phyloP scores from a whole-genome alignment of 2,888 invertebrate genomes.

The Euplexia lucipara region DNA sequence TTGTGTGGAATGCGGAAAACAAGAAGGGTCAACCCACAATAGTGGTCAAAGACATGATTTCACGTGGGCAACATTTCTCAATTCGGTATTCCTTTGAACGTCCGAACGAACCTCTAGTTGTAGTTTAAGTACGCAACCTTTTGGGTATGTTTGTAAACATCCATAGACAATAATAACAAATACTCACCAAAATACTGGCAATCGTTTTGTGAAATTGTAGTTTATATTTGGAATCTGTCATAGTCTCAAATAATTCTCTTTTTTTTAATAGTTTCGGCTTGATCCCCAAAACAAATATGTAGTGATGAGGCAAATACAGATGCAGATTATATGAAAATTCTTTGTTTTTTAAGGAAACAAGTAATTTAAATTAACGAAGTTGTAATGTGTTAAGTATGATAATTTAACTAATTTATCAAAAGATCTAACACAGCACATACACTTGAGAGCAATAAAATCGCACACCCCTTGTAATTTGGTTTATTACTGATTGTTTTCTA shows the following conservation, averaged over 20 bases:
- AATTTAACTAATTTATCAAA: slow-evolving; percentile 39
- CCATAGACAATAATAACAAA: slow-evolving; percentile 4
- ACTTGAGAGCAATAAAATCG: too few relatives aligned
- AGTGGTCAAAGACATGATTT: slow-evolving; percentile 65
- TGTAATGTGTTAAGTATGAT: slow-evolving; percentile 29
- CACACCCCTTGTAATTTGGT: too few relatives aligned
- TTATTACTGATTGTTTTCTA: too few relatives aligned
- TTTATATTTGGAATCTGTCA: background rate
- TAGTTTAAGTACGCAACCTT: slow-evolving; percentile 35
- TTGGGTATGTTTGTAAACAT: slow-evolving; percentile 35
- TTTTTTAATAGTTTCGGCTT: too few relatives aligned
- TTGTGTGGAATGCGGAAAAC: slow-evolving; percentile 63
- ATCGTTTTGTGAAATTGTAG: slow-evolving; percentile 10
- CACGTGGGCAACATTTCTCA: slow-evolving; percentile 78
- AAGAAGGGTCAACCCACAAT: slow-evolving; percentile 59
- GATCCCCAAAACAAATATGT: background rate
- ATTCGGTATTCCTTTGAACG: slow-evolving; percentile 74
- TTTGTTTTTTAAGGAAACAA: slow-evolving; percentile 7
- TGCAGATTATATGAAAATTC: background rate
- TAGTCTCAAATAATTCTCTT: too few relatives aligned
- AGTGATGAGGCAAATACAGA: background rate
- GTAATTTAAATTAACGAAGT: slow-evolving; percentile 30
- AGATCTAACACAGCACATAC: slow-evolving; percentile 27
- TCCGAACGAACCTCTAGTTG: slow-evolving; percentile 75
- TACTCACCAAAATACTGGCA: background rate